Evolutionary conservation across 2,888 invertebrate species (phyloP), one percentile per base, ranked within the genome.

Genomic region (Drosophila austrosaltans): DNA sequence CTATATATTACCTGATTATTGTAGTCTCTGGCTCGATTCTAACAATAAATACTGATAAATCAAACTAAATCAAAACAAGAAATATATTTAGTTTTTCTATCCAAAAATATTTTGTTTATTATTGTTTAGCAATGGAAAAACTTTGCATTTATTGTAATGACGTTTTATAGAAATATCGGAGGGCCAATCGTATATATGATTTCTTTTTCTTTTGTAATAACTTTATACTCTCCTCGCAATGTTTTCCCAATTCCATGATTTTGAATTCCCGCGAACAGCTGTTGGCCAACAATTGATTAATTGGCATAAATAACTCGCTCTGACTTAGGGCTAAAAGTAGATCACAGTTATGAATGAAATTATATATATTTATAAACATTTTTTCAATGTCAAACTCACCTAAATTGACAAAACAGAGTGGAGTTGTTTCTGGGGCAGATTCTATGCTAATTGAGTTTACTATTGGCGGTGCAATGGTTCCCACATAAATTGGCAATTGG

Each of bases 391-490:
- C 36, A 36, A 40, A 63, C 70, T 77, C 56, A 85, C 85, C 85
- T 53, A 80, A 68, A 48, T 86, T 86, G 1, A 73, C 71, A 32
- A 72, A 77, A 30, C 85, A 78, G 20, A 65, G 56, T 0, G 66
- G 22, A 20, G 22, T 20, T 20, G 44, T 20, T 48, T 48, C 44
- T 22, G 3, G 44, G 8, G 2, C 16, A 0, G 76, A 59, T 3
- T 53, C 32, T 20, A 28, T 22, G 42, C 25, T 5, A 3, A 22
- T 8, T 10, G 53, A 10, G 5, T 62, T 53, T 25, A 76, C 40
- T 22, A 76, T 42, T 22, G 79, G 83, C 56, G 88, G 88, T 48
- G 81, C 88, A 61, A 73, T 71, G 36, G 77, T 84, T 42, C 75
- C 89, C 8, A 86, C 80, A 32, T 60, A 59, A 3, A 86, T 7